Conservation (phyloP, 2,888 invertebrate species). For the Pandemis heparana region DNA sequence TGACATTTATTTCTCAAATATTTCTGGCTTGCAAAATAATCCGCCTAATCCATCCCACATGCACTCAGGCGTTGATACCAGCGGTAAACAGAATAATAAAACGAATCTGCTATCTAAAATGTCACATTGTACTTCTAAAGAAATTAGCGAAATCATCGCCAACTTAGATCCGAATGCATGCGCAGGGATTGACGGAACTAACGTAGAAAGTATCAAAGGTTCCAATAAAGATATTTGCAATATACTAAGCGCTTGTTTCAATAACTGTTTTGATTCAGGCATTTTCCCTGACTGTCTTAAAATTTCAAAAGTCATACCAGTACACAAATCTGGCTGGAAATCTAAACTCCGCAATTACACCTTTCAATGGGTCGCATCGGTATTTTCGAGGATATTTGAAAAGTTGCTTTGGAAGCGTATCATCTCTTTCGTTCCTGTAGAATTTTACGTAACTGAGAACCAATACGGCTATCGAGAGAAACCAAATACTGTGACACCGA, state of each 20-base stretch:
- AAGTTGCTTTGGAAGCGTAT: background rate
- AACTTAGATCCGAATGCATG: background rate
- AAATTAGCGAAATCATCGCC: background rate
- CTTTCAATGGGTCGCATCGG: background rate
- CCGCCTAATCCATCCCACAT: background rate
- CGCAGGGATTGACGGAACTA: background rate
- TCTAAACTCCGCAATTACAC: background rate
- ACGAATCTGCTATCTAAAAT: background rate
- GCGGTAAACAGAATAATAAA: background rate
- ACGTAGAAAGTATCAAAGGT: background rate
- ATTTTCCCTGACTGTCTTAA: background rate
- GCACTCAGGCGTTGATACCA: background rate
- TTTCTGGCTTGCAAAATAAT: background rate
- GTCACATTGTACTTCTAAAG: background rate
- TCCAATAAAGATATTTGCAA: background rate
- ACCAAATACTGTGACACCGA: background rate
- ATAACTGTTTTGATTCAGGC: background rate
- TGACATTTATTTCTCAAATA: background rate
- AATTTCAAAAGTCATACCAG: background rate
- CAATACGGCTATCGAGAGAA: conserved; percentile 1
- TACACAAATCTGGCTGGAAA: background rate
- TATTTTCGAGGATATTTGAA: background rate
- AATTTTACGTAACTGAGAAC: conserved; percentile 1
- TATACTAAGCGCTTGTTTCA: background rate
- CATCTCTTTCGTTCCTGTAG: background rate